These are phyloP conservation scores for Rapana venosa DNA, from an alignment of 2,888 invertebrate species.

Conservation along the genomic window DNA sequence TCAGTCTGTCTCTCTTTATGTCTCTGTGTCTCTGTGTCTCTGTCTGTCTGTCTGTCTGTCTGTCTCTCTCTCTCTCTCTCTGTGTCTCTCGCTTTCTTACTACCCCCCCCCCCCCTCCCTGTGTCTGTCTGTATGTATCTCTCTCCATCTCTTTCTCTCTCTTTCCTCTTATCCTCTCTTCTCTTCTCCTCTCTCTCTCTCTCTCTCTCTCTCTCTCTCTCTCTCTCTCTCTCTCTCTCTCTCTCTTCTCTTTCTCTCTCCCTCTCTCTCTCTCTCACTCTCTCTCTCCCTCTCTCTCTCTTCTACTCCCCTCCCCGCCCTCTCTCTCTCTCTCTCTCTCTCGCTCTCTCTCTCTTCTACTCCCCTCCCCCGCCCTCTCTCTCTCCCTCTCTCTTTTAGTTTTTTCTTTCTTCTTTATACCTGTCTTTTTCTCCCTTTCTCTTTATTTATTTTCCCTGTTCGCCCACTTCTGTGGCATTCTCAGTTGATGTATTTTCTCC, in stretches of 20 bases:
- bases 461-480: neutral
- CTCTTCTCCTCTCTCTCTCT: neutral
- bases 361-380: neutral
- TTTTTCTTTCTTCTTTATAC: neutral
- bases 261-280: neutral
- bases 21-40: neutral
- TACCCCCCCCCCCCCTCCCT: too few species aligned
- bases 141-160: neutral
- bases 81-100: too few species aligned
- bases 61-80: too few species aligned
- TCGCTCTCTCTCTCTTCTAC: neutral
- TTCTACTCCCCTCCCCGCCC: neutral
- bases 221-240: neutral
- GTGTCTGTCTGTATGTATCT: neutral
- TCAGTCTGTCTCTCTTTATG: too few species aligned
- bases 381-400: neutral
- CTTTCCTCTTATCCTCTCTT: neutral
- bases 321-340: neutral
- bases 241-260: neutral
- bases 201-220: neutral
- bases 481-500: too few species aligned
- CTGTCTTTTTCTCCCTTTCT: neutral
- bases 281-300: neutral
- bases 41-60: neutral
- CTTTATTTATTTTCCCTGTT: neutral